Evolutionary conservation across 2,113 vertebrate species (phyloP).

Genomic region (Calidris pugnax): DNA sequence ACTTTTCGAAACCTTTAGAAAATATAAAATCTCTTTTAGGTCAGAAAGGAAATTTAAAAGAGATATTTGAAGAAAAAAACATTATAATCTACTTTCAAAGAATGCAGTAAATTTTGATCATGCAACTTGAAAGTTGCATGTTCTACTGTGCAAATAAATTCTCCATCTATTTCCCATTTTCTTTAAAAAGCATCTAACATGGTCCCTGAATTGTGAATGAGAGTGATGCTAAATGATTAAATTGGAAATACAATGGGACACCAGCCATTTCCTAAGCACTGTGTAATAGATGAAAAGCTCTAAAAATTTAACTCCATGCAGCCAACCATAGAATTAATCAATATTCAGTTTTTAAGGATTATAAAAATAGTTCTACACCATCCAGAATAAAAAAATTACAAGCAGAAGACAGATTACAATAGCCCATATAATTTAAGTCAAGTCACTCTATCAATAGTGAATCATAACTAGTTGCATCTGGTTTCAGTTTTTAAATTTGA

Average conservation of each 20-base stretch:
- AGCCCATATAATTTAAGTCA: background rate
- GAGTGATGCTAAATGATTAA: background rate
- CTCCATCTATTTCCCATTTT: background rate
- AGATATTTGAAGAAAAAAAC: background rate
- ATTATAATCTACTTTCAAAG: background rate
- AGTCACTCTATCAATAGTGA: background rate
- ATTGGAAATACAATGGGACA: background rate
- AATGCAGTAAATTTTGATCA: background rate
- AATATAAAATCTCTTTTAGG: background rate
- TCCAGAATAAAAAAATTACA: background rate
- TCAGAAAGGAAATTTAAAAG: background rate
- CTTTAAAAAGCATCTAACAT: background rate
- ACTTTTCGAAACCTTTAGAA: background rate
- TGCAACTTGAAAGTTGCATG: background rate
- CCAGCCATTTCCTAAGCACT: background rate
- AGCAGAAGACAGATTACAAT: background rate
- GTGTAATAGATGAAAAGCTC: background rate
- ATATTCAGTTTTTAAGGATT: background rate
- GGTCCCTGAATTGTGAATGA: background rate
- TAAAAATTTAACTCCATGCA: background rate
- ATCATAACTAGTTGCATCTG: background rate
- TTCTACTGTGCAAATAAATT: background rate
- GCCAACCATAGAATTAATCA: background rate
- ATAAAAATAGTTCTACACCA: background rate
- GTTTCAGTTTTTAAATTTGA: background rate